Base-by-base conservation (phyloP, 2,113 vertebrate genomes). In the Dipodomys ordii region DNA sequence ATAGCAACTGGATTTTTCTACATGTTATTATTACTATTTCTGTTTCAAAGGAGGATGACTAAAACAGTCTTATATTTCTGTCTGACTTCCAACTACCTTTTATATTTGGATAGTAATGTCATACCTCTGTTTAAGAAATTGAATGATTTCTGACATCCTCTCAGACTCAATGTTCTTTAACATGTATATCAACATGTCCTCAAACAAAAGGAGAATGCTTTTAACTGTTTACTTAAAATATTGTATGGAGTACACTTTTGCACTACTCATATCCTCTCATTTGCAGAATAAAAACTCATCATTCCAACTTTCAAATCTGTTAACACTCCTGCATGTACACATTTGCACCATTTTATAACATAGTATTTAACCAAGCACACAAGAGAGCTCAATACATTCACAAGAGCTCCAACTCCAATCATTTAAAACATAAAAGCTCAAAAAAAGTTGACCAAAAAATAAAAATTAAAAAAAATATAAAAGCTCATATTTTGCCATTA, bases 351-450 rank as follows among this genome's bases (percentile, higher is more conserved):
- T 71, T 65, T 65, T 28, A 87, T 87, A 68, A 71, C 44, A 71
- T 16, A 4, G 28, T 27, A 69, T 22, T 10, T 30, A 53, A 5
- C 9, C 2, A 71, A 12, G 15, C 15, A 84, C 15, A 35, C 64
- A 1, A 71, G 28, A 46, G 18, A 84, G 77, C 12, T 65, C 30
- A 79, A 4, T 76, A 72, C 18, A 90, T 6, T n/a, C 62, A 90
- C 3, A 87, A 30, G 6, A 86, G 2, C 10, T 64, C 12, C 69
- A 85, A 76, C 18, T 32, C 2, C 5, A 73, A n/a, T 44, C 44
- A 30, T 88, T 73, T 68, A 62, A 79, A 81, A 71, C 86, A 82
- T 71, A 11, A 77, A 81, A 95, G 46, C 6, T 19, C 80, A 39
- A 39, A 39, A 39, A 39, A 39, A 39, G 6, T 39, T 6, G 39